Percentiles rank a stretch among this genome's conserved stretches.
Conservation (phyloP, 1,140 invertebrate genomes). For the Brachionus calyciflorus region DNA sequence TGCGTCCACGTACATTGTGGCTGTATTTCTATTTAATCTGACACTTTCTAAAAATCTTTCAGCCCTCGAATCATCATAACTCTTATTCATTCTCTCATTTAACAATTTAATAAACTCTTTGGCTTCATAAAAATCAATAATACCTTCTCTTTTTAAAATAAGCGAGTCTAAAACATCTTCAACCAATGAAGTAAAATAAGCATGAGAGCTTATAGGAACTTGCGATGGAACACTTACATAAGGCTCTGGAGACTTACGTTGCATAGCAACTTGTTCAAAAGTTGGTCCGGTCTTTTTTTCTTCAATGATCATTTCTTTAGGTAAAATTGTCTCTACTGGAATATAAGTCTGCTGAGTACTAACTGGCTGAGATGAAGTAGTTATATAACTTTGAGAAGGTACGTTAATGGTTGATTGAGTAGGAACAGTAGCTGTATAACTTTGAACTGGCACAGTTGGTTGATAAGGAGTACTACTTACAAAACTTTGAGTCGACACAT, state of each 20-base stretch:
- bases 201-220: too few relatives aligned
- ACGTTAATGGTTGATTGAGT: too few relatives aligned
- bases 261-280: not conserved
- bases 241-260: not conserved
- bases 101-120: conserved; percentile 23
- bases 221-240: not conserved
- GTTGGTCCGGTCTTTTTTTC: not conserved
- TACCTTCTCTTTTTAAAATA: not conserved
- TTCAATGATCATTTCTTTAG: not conserved
- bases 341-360: too few relatives aligned
- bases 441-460: too few relatives aligned
- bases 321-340: not conserved
- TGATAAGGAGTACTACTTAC: too few relatives aligned
- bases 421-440: too few relatives aligned
- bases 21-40: conserved; percentile 17
- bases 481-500: too few relatives aligned
- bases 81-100: conserved; percentile 10
- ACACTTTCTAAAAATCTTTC: conserved; percentile 18
- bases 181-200: not conserved
- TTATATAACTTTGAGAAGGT: too few relatives aligned
- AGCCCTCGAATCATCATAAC: not conserved
- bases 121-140: conserved; percentile 25
- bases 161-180: not conserved
- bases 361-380: too few relatives aligned
- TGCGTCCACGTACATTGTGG: not conserved